Evolutionary conservation across 2,888 invertebrate species (phyloP).

Genomic region (Xanthia icteritia): DNA sequence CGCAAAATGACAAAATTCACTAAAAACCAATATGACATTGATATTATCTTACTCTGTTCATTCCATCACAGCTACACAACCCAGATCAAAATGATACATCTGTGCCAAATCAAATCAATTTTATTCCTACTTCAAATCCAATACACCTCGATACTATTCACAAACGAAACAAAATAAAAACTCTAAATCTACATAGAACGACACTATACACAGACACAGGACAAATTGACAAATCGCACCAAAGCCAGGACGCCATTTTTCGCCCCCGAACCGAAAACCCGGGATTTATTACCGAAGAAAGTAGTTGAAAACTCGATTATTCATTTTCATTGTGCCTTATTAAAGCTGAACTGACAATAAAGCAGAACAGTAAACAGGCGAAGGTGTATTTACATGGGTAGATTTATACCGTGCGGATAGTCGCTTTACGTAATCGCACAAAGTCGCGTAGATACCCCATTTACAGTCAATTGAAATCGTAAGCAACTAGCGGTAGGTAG

Average conservation of each 20-base stretch:
- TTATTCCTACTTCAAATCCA: conserved; percentile 11
- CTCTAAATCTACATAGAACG: conserved; percentile 58
- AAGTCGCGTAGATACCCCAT: conserved; percentile 9
- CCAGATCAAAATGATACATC: conserved; percentile 4
- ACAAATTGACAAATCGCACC: conserved; percentile 57
- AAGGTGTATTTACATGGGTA: conserved; percentile 2
- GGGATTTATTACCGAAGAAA: conserved; percentile 51
- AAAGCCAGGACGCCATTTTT: conserved; percentile 37
- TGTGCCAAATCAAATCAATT: conserved; percentile 30
- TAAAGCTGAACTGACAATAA: conserved; percentile 53
- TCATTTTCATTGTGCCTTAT: conserved; percentile 64
- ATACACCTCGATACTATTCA: conserved; percentile 25
- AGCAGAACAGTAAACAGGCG: conserved; percentile 37
- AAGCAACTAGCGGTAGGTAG: too few relatives aligned
- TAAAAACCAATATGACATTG: neutral
- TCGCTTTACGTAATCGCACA: neutral
- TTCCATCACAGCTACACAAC: neutral
- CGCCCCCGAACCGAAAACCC: conserved; percentile 34
- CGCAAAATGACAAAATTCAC: neutral
- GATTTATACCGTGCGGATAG: neutral
- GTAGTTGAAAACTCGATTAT: conserved; percentile 62
- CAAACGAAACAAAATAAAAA: conserved; percentile 55
- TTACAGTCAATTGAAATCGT: neutral
- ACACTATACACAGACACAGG: conserved; percentile 50
- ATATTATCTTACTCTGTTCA: neutral